Percentiles rank a stretch among this genome's conserved stretches.
Conservation (phyloP, 2,113 vertebrate species). For the Phaethon lepturus region DNA sequence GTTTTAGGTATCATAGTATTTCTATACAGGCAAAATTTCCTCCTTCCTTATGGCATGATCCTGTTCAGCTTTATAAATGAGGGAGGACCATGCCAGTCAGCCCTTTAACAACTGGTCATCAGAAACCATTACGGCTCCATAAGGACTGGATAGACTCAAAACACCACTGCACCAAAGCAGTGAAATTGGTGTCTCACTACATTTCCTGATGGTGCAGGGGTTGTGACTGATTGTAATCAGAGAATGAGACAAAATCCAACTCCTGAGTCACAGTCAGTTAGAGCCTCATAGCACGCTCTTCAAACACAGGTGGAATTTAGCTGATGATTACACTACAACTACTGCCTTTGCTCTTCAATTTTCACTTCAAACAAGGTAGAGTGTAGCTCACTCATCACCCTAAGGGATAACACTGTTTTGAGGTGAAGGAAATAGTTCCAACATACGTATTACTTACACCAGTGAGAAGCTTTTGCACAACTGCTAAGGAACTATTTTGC, state of each 20-base stretch:
- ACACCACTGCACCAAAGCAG: background rate
- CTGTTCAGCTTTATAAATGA: background rate
- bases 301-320: background rate
- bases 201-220: background rate
- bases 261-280: background rate
- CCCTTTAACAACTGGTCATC: background rate
- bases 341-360: background rate
- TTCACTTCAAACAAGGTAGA: background rate
- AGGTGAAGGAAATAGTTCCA: background rate
- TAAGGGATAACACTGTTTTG: background rate
- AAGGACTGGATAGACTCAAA: background rate
- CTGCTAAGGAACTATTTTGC: background rate
- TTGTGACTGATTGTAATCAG: background rate
- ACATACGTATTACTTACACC: background rate
- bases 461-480: background rate
- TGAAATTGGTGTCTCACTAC: background rate
- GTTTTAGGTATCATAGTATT: background rate
- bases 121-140: background rate
- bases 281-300: background rate
- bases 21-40: background rate
- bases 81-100: background rate
- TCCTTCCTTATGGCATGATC: background rate
- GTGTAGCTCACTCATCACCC: background rate
- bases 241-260: background rate
- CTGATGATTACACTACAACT: background rate